Conservation (phyloP, 2,888 invertebrate genomes). For the Aleiodes leptofemur region DNA sequence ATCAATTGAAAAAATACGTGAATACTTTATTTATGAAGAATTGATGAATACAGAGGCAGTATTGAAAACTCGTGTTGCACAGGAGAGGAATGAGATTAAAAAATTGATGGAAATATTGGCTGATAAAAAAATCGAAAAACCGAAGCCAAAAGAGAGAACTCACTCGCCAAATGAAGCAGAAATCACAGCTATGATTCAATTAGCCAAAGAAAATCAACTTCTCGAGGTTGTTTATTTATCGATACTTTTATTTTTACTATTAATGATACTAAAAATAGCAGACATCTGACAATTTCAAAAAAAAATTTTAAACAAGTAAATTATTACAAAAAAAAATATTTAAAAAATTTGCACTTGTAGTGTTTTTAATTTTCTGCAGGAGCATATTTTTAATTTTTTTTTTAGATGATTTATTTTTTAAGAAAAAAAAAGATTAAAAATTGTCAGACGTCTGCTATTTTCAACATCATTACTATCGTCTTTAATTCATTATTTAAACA, state of each 20-base stretch:
- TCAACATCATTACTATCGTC: too few relatives aligned
- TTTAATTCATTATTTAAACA: conserved; percentile 20
- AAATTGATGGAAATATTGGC: conserved; percentile 75
- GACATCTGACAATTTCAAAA: too few relatives aligned
- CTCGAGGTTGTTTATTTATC: conserved; percentile 75
- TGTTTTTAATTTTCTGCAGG: too few relatives aligned
- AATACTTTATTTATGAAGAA: conserved; percentile 74
- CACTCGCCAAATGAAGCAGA: conserved; percentile 76
- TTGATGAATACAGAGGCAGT: conserved; percentile 82
- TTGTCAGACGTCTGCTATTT: too few relatives aligned
- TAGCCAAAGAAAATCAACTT: conserved; percentile 81
- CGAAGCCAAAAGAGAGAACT: conserved; percentile 57
- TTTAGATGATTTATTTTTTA: too few relatives aligned
- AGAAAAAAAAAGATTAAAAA: too few relatives aligned
- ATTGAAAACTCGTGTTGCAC: conserved; percentile 83
- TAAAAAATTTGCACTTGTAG: too few relatives aligned
- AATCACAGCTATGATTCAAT: conserved; percentile 75
- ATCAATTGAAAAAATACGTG: conserved; percentile 67
- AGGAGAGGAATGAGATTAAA: conserved; percentile 85
- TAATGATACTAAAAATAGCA: too few relatives aligned
- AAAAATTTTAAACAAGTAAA: too few relatives aligned
- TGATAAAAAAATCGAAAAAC: conserved; percentile 62
- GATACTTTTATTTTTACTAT: too few relatives aligned
- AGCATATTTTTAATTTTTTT: too few relatives aligned
- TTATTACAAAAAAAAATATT: too few relatives aligned